Evolutionary conservation across 2,113 vertebrate species (phyloP).

Genomic region (Paedocypris sp.): DNA sequence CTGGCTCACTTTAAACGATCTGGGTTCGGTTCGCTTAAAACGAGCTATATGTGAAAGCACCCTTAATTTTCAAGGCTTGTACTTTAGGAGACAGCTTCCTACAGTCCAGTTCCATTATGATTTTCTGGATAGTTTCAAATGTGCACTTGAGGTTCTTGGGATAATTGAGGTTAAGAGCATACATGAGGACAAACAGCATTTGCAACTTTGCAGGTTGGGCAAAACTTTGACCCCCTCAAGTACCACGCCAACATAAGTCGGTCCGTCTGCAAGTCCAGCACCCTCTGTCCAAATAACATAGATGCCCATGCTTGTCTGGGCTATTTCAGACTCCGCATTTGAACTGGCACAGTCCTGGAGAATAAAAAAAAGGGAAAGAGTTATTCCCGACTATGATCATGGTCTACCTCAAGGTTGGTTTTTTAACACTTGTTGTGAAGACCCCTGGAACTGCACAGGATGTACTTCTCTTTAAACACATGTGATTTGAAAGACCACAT

Average conservation of each 20-base stretch:
- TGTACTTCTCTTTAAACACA: no score
- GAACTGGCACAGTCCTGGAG: neutral
- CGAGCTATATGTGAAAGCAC: no score
- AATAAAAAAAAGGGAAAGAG: neutral
- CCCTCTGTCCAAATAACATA: neutral
- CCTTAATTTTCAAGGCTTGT: neutral
- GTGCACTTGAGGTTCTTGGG: neutral
- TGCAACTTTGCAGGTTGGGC: neutral
- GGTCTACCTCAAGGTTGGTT: no score
- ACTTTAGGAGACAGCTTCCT: neutral
- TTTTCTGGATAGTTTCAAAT: neutral
- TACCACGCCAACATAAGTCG: neutral
- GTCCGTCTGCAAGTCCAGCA: neutral
- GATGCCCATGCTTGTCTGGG: neutral
- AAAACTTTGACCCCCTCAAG: neutral
- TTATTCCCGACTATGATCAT: neutral
- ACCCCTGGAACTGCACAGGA: no score
- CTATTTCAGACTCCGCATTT: neutral
- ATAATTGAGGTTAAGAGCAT: neutral
- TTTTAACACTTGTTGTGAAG: no score
- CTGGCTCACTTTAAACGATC: no score
- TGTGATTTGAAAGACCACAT: no score
- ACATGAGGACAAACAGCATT: neutral
- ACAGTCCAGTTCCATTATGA: neutral
- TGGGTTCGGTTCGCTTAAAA: no score